phyloP scores from a whole-genome alignment of 2,888 invertebrate species.

The Galerucella pusilla region DNA sequence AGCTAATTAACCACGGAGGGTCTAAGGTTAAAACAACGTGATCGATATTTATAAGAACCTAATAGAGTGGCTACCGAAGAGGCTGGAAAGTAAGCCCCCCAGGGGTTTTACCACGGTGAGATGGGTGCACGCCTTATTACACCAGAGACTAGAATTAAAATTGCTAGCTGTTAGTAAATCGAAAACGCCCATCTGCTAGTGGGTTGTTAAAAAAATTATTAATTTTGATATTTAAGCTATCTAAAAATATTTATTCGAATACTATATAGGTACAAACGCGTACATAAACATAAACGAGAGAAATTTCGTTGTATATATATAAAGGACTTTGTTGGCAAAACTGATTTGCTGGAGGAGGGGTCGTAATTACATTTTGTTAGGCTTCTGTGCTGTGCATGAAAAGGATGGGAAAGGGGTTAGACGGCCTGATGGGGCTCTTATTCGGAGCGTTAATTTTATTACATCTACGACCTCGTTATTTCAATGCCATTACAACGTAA shows the following conservation, averaged over 20 bases:
- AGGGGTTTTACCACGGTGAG: slow-evolving; percentile 45
- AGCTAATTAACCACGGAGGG: slow-evolving; percentile 33
- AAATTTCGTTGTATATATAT: slow-evolving; percentile 18
- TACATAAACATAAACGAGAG: slow-evolving; percentile 15
- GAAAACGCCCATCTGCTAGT: slow-evolving; percentile 8
- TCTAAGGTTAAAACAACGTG: slow-evolving; percentile 33
- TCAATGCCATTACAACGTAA: slow-evolving; percentile 5
- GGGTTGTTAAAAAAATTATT: background rate
- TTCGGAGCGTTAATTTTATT: slow-evolving; percentile 24
- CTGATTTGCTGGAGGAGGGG: slow-evolving; percentile 44
- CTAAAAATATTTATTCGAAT: background rate
- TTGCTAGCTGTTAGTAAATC: slow-evolving; percentile 13
- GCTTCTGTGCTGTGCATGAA: slow-evolving; percentile 27
- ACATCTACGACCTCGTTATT: slow-evolving; percentile 18
- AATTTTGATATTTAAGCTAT: background rate
- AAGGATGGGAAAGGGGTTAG: slow-evolving; percentile 17
- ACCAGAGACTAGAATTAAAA: slow-evolving; percentile 23
- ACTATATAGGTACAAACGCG: background rate
- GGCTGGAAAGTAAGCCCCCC: slow-evolving; percentile 36
- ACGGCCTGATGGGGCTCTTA: slow-evolving; percentile 22
- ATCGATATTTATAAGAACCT: slow-evolving; percentile 44
- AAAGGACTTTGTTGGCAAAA: slow-evolving; percentile 43
- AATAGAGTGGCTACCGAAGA: slow-evolving; percentile 57
- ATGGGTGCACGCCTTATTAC: slow-evolving; percentile 30
- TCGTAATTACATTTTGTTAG: slow-evolving; percentile 36